Evolutionary conservation across 1,140 invertebrate species (phyloP), one percentile per base, ranked within the genome.

Genomic region (Neodiprion virginianus): DNA sequence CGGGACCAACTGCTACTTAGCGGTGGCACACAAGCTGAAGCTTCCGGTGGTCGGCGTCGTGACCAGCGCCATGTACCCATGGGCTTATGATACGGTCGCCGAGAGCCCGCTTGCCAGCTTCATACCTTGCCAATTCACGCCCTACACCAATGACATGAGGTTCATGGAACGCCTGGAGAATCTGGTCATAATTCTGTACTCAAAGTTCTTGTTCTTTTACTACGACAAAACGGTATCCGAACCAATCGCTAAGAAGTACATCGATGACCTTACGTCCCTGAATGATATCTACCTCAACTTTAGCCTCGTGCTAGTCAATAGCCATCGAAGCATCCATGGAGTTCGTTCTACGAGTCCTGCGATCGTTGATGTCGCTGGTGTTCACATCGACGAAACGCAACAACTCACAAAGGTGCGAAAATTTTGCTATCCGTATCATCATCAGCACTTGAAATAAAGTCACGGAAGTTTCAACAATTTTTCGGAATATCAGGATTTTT

Each of bases 191-290:
- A n/a, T 71, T 74, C 40, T 73, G 68, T 68, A 53, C 67, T 71
- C 12, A 67, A 61, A 61, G 4, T 61, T 17, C 11, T 17, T 61
- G 53, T 61, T 61, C 53, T 61, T 8, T 11, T 61, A 61, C n/a
- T 61, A 61, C 0, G 53, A 61, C n/a, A 61, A 61, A 17, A 61
- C 53, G 11, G 53, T 61, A 7, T 61, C 53, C 7, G 53, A 61
- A 61, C 53, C 53, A 61, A 12, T 61, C 11, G 53, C 53, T 61
- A 86, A 87, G 70, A 84, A 90, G 73, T 89, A 91, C 79, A 90
- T 91, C 71, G 90, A 61, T 50, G 87, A 92, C 74, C 79, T 92
- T 23, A 92, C 93, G 1, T 87, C 90, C 3, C 80, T 94, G 48
- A 86, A 88, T 70, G 90, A 91, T 73, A 83, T 94, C 49, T 90